These are phyloP conservation scores for Harpagoxenus sublaevis DNA, from an alignment of 2,888 invertebrate genomes.

Conservation along the genomic window DNA sequence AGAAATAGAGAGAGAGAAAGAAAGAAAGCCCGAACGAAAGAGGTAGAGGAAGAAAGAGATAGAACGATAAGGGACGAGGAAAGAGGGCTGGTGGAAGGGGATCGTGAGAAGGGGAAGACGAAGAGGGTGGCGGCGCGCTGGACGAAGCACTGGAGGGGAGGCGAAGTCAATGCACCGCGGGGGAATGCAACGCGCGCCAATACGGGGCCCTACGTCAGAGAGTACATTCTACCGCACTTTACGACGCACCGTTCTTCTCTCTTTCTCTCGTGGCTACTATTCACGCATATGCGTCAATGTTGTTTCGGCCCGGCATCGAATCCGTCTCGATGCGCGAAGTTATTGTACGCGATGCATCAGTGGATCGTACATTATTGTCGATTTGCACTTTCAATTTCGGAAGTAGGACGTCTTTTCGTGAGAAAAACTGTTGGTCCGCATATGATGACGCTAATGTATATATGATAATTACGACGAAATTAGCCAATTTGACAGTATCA, in stretches of 20 bases:
- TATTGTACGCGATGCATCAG: conserved; percentile 43
- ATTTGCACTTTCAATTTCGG: neutral
- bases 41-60: conserved; percentile 39
- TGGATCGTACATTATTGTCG: neutral
- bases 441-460: conserved; percentile 4
- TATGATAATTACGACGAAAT: neutral
- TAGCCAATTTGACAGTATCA: neutral
- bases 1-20: conserved; percentile 29
- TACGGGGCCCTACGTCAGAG: conserved; percentile 80
- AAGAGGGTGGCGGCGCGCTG: conserved; percentile 63
- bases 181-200: conserved; percentile 84
- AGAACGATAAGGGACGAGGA: conserved; percentile 50
- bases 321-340: conserved; percentile 23
- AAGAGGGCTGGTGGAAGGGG: conserved; percentile 36
- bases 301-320: conserved; percentile 23
- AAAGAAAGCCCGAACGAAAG: conserved; percentile 44
- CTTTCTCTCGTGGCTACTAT: conserved; percentile 20
- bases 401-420: neutral
- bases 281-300: conserved; percentile 8
- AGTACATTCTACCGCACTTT: conserved; percentile 81
- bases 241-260: conserved; percentile 65
- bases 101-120: conserved; percentile 53
- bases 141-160: conserved; percentile 71
- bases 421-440: neutral
- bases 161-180: conserved; percentile 85